Evolutionary conservation across 2,113 vertebrate genomes (phyloP), one percentile per base, ranked within the genome.

Genomic region (Bettongia penicillata): DNA sequence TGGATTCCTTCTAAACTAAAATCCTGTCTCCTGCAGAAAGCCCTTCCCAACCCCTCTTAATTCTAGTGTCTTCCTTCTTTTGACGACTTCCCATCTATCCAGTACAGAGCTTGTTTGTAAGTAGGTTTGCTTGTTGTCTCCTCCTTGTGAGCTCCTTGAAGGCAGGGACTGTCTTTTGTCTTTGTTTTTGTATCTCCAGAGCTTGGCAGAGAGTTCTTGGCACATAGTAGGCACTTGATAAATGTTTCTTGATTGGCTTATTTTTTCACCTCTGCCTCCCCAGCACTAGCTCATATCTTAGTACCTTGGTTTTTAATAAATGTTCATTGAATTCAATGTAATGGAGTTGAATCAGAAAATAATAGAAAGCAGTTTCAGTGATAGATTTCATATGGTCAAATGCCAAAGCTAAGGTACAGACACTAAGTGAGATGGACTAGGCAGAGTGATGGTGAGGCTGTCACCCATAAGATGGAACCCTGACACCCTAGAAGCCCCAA

Each of bases 401-500:
- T 84, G 68, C 68, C 68, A 84, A 84, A 84, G 68, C 68, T 84
- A 84, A 84, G 68, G 68, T 43, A 43, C 68, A 84, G 68, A 84
- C 68, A 43, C n/a, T 84, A 84, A 84, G 68, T 84, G 68, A 84
- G 68, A 84, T 43, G n/a, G n/a, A 84, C 68, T 84, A 84, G 68
- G 22, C 16, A 25, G 25, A 77, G 37, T 31, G 37, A 43, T 16
- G 90, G 23, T 37, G 19, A 1, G 23, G 24, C 90, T 31, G 28
- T 84, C 24, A 50, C 49, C 23, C 0, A n/a, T 0, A 14, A 16
- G 37, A 4, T 37, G 51, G 12, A n/a, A 48, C 12, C 47, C 5
- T 0, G 0, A 3, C 19, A n/a, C 0, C 24, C 68, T 23, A 84
- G 68, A 43, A n/a, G 47, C 9, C 47, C 3, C 0, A 1, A 1